Evolutionary conservation across 2,113 vertebrate genomes (phyloP).

Genomic region (Rhipidura dahli): DNA sequence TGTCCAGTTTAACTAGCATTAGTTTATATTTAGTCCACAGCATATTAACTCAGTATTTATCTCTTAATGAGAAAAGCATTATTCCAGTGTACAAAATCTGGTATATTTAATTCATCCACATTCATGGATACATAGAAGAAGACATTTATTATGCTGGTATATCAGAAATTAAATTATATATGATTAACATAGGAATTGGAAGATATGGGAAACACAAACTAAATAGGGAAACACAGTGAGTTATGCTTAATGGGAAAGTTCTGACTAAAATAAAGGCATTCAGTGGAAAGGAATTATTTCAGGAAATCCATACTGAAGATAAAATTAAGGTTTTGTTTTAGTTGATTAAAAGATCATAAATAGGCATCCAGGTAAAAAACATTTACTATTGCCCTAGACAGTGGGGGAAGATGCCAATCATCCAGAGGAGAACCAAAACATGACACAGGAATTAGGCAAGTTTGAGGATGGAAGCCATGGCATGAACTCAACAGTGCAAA

Average conservation of each 20-base stretch:
- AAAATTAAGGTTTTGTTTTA: not conserved
- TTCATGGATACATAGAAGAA: not conserved
- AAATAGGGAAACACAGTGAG: not conserved
- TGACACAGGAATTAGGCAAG: not conserved
- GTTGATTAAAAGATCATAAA: not conserved
- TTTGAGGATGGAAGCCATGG: not conserved
- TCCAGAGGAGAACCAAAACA: not conserved
- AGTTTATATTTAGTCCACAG: not conserved
- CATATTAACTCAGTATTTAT: not conserved
- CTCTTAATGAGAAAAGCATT: not conserved
- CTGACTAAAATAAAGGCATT: not conserved
- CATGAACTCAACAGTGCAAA: not conserved
- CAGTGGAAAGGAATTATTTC: not conserved
- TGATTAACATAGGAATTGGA: not conserved
- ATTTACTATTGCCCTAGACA: not conserved
- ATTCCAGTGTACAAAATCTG: not conserved
- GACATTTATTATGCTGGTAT: not conserved
- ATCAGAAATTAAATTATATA: not conserved
- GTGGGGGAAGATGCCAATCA: not conserved
- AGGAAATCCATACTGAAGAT: not conserved
- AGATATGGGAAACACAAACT: not conserved
- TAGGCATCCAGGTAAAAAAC: not conserved
- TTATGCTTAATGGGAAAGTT: not conserved
- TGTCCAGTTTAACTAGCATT: not conserved
- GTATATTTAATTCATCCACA: not conserved